phyloP scores from a whole-genome alignment of 1,140 invertebrate species.

The Sarcophaga bullata region DNA sequence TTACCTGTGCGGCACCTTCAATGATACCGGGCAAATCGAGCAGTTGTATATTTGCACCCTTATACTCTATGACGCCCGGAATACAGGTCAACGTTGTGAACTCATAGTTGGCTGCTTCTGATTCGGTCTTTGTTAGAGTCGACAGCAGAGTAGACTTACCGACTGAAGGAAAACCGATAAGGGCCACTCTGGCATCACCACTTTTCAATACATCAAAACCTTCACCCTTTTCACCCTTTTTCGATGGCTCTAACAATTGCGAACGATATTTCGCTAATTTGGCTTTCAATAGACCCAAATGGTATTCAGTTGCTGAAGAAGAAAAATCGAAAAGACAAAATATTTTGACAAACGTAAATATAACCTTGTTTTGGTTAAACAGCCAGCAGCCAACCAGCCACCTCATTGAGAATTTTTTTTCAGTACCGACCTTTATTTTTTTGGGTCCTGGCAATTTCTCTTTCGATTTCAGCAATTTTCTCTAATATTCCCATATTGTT shows the following conservation, averaged over 20 bases:
- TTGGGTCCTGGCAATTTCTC: constrained; percentile 97
- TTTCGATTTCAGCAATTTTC: constrained; percentile 98
- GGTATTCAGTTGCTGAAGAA: constrained; percentile 95
- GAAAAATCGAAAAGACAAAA: constrained; percentile 41
- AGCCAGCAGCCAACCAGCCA: neutral
- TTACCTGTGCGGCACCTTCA: constrained; percentile 90
- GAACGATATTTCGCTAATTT: constrained; percentile 98
- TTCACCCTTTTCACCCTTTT: constrained; percentile 97
- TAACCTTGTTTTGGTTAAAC: constrained; percentile 38
- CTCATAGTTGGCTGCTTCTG: constrained; percentile 93
- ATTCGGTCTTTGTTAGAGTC: constrained; percentile 93
- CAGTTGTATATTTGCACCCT: constrained; percentile 98
- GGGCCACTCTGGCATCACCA: constrained; percentile 97
- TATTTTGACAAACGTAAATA: constrained; percentile 32
- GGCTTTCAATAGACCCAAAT: constrained; percentile 97
- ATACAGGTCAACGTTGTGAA: constrained; percentile 99
- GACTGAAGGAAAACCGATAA: constrained; percentile 98
- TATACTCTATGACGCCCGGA: constrained; percentile 98
- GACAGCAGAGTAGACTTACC: constrained; percentile 96
- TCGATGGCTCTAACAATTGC: constrained; percentile 93
- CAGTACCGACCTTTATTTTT: constrained; percentile 94
- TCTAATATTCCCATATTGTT: constrained; percentile 92
- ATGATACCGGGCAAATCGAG: constrained; percentile 97
- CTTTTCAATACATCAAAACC: constrained; percentile 99
- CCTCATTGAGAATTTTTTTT: neutral